Evolutionary conservation across 2,888 invertebrate genomes (phyloP).

Genomic region (Lasioglossum villosulum): DNA sequence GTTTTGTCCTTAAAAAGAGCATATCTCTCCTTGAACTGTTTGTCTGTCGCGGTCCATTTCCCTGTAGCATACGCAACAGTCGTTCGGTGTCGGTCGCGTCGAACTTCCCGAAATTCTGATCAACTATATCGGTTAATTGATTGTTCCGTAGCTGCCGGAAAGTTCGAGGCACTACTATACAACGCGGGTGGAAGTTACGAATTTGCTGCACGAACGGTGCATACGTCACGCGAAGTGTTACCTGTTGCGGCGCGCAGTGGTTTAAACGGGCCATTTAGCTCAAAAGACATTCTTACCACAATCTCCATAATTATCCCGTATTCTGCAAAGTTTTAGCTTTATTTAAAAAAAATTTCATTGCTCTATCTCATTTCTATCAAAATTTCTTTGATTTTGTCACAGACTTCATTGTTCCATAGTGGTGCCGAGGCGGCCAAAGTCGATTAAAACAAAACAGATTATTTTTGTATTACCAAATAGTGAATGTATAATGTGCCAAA

Average conservation of each 20-base stretch:
- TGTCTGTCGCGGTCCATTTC: background rate
- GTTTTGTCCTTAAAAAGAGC: background rate
- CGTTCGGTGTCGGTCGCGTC: background rate
- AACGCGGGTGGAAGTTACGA: background rate
- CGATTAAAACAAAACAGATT: no score
- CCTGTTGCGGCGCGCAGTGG: slow-evolving; percentile 26
- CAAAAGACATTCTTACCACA: no score
- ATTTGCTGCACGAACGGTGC: background rate
- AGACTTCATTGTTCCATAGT: no score
- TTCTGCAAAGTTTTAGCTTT: no score
- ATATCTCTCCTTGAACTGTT: background rate
- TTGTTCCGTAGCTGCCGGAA: background rate
- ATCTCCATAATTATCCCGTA: no score
- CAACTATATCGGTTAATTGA: background rate
- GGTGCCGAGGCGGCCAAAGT: no score
- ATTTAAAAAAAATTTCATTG: no score
- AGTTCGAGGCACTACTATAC: background rate
- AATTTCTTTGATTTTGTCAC: no score
- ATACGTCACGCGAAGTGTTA: background rate
- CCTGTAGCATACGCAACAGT: background rate
- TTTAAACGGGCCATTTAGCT: no score
- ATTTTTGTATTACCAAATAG: no score
- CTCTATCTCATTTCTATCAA: no score
- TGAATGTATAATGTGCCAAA: no score
- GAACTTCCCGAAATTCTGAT: background rate